phyloP scores from a whole-genome alignment of 1,140 invertebrate species.

The Delia radicum region DNA sequence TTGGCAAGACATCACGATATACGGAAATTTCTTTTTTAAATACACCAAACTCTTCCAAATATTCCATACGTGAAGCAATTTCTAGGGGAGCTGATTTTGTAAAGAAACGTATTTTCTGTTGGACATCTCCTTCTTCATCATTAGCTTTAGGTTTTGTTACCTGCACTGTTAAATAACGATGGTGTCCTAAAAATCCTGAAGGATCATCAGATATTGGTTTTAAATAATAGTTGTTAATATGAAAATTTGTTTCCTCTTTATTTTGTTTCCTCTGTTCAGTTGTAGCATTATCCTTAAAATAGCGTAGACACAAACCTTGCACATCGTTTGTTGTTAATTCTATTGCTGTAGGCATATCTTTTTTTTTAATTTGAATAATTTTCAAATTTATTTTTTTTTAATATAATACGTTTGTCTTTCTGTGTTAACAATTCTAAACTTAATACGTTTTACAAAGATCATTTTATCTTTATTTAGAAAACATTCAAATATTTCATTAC shows the following conservation, averaged over 20 bases:
- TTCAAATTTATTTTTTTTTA: not conserved
- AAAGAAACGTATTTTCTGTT: slow-evolving; percentile 55
- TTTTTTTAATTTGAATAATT: not conserved
- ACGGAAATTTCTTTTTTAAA: slow-evolving; percentile 59
- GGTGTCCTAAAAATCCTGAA: slow-evolving; percentile 59
- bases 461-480: not conserved
- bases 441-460: not conserved
- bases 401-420: not conserved
- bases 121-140: slow-evolving; percentile 26
- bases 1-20: slow-evolving; percentile 56
- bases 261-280: slow-evolving; percentile 36
- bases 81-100: slow-evolving; percentile 58
- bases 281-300: slow-evolving; percentile 52
- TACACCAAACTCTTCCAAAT: slow-evolving; percentile 57
- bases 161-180: slow-evolving; percentile 48
- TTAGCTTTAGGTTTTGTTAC: slow-evolving; percentile 29
- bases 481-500: too few species aligned
- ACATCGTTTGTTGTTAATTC: slow-evolving; percentile 57
- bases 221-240: slow-evolving; percentile 42
- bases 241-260: slow-evolving; percentile 25
- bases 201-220: slow-evolving; percentile 45
- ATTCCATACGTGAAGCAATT: slow-evolving; percentile 48
- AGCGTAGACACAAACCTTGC: slow-evolving; percentile 55
- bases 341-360: slow-evolving; percentile 55
- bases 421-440: not conserved